A percentile compares a stretch with the other conserved stretches of the same genome.
phyloP scores from a whole-genome alignment of 2,113 vertebrate species.

The Odontophorus gujanensis region DNA sequence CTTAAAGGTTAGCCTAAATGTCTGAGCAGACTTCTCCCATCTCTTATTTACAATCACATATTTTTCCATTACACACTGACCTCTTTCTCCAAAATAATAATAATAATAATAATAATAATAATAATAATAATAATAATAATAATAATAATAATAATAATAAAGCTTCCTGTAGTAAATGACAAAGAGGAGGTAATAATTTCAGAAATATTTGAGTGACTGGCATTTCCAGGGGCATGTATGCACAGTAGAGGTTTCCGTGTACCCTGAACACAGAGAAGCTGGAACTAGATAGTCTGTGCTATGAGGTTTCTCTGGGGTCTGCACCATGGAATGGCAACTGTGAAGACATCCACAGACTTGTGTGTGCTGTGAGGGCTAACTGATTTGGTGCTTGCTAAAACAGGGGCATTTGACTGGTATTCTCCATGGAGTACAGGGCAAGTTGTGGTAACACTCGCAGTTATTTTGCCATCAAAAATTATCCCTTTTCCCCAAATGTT shows the following conservation, averaged over 20 bases:
- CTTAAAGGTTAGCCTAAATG: not conserved
- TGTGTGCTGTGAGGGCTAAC: not conserved
- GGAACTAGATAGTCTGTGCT: not conserved
- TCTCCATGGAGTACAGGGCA: accelerated
- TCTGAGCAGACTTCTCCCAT: not conserved
- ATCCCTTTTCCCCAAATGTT: not conserved
- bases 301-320: not conserved
- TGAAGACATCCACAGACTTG: not conserved
- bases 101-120: not conserved
- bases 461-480: not conserved
- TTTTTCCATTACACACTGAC: not conserved
- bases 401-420: not conserved
- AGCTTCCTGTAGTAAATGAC: not conserved
- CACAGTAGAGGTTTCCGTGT: not conserved
- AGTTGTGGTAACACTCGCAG: not conserved
- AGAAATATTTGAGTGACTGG: not conserved
- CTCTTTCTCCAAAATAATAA: not conserved
- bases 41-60: not conserved
- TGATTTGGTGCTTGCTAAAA: not conserved
- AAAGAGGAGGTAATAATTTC: not conserved
- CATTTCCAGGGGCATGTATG: not conserved
- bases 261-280: not conserved
- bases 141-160: not conserved
- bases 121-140: too few species aligned
- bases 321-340: not conserved